A percentile compares a stretch with the other conserved stretches of the same genome.
Conservation (phyloP, 2,797 vertebrate genomes). For the Sandelia bainsii region DNA sequence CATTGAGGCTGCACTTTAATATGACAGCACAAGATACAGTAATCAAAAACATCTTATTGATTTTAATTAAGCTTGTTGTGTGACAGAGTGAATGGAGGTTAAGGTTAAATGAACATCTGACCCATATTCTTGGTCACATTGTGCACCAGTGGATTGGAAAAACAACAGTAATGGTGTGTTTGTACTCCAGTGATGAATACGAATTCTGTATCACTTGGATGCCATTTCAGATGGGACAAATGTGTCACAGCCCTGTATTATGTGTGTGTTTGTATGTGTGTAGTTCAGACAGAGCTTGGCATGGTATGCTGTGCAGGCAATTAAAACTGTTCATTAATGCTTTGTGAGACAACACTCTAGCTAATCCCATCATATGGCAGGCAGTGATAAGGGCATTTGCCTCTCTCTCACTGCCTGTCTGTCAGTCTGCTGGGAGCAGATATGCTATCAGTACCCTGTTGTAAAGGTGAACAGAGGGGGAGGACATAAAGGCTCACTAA, state of each 20-base stretch:
- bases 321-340: conserved; percentile 83
- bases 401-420: conserved; percentile 55
- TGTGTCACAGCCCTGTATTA: conserved; percentile 30
- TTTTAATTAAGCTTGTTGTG: conserved; percentile 49
- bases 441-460: conserved; percentile 72
- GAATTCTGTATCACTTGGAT: conserved; percentile 52
- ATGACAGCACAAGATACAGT: conserved; percentile 8
- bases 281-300: conserved; percentile 56
- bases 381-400: conserved; percentile 80
- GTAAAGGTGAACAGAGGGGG: conserved; percentile 65
- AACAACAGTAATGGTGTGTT: conserved; percentile 33
- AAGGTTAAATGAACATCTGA: conserved; percentile 43
- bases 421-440: conserved; percentile 73
- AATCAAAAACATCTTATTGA: conserved; percentile 53
- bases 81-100: conserved; percentile 26
- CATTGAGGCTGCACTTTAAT: conserved; percentile 12
- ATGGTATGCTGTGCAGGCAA: conserved; percentile 72
- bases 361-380: conserved; percentile 81
- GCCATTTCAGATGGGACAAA: conserved; percentile 51
- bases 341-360: conserved; percentile 78
- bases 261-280: conserved; percentile 33
- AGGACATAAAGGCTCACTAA: conserved; percentile 38
- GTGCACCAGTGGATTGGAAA: conserved; percentile 26
- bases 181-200: conserved; percentile 40
- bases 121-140: conserved; percentile 14